These are phyloP conservation scores for Neoniphon sammara DNA, from an alignment of 2,797 vertebrate genomes.

Conservation along the genomic window DNA sequence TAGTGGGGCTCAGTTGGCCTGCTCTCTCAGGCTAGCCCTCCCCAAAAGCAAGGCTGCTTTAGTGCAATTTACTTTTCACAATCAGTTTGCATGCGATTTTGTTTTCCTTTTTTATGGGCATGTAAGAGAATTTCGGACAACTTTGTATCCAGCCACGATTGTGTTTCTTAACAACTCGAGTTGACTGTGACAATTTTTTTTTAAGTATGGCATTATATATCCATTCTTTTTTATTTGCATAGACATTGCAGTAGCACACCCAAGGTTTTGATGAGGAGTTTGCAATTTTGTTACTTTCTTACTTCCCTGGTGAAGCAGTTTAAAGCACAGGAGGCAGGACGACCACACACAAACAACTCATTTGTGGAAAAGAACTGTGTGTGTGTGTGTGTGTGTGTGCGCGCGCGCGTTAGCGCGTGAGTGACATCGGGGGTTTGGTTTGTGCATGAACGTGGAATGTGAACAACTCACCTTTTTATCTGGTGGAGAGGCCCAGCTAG, in stretches of 20 bases:
- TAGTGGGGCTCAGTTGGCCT: constrained; percentile 70
- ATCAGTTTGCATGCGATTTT: constrained; percentile 40
- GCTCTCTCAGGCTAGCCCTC: constrained; percentile 53
- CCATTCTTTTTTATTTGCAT: background rate
- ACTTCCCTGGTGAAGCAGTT: constrained; percentile 29
- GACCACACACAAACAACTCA: constrained; percentile 49
- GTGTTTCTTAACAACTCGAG: constrained; percentile 10
- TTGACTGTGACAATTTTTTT: background rate
- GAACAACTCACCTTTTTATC: constrained; percentile 82
- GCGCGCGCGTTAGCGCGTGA: constrained; percentile 43
- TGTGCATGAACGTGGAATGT: constrained; percentile 86
- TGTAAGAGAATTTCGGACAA: constrained; percentile 34
- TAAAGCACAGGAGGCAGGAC: constrained; percentile 20
- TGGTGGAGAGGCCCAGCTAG: constrained; percentile 73
- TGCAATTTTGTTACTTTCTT: constrained; percentile 35
- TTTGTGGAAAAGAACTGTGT: constrained; percentile 58
- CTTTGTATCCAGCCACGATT: background rate
- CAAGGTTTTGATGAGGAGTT: constrained; percentile 7
- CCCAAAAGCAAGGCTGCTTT: constrained; percentile 47
- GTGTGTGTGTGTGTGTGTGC: constrained; percentile 57
- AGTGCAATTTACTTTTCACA: constrained; percentile 8
- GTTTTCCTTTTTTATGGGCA: constrained; percentile 41
- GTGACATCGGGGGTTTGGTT: constrained; percentile 80
- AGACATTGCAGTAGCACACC: background rate
- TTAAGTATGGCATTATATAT: no score